phyloP scores from a whole-genome alignment of 2,113 vertebrate genomes.

The Erythrolamprus reginae region DNA sequence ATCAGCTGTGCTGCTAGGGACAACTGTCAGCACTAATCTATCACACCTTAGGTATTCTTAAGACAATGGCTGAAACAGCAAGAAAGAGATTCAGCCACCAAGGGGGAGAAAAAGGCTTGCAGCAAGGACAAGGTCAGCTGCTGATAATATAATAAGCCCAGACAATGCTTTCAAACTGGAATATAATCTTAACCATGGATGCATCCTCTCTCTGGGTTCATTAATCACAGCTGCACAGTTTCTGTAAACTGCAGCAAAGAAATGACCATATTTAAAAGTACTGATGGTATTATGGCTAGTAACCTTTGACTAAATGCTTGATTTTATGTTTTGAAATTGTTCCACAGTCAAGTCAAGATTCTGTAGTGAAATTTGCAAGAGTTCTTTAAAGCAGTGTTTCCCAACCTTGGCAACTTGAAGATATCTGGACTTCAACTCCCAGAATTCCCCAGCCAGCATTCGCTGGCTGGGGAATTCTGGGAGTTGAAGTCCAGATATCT shows the following conservation, averaged over 20 bases:
- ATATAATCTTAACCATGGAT: not conserved
- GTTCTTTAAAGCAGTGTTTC: not conserved
- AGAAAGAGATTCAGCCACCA: not conserved
- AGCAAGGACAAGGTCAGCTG: not conserved
- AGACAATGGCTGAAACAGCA: not conserved
- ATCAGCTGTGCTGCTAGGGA: not conserved
- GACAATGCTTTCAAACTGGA: not conserved
- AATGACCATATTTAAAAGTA: not conserved
- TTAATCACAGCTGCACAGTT: not conserved
- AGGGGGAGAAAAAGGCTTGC: not conserved
- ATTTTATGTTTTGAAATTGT: slow-evolving; percentile 13
- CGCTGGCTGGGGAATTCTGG: too few relatives aligned
- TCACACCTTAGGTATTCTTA: slow-evolving; percentile 24
- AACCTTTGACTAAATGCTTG: slow-evolving; percentile 1
- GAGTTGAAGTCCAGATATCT: too few relatives aligned
- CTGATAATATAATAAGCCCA: not conserved
- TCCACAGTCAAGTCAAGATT: not conserved
- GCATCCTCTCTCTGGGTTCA: not conserved
- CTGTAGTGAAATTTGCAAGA: not conserved
- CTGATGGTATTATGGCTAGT: not conserved
- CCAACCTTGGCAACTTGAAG: too few relatives aligned
- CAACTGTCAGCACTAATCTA: slow-evolving; percentile 1
- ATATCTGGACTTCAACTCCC: too few relatives aligned
- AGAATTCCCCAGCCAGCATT: too few relatives aligned
- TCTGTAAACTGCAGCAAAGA: not conserved